Evolutionary conservation across 2,888 invertebrate species (phyloP), one percentile per base, ranked within the genome.

Genomic region (Sericinus montela): DNA sequence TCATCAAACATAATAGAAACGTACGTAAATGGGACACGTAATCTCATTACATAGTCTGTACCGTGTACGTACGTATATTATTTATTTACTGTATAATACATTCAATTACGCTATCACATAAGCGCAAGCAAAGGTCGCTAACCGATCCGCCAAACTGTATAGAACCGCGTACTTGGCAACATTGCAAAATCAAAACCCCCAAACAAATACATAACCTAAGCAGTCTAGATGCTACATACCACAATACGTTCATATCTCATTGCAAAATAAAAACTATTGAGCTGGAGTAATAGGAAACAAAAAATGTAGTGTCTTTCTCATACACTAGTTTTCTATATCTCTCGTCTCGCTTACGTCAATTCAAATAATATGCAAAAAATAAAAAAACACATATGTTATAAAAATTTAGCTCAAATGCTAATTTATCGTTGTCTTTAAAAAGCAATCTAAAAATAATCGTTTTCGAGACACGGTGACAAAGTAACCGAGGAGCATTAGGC

Each of bases 401-500:
- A 37, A 19, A 47, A 55, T 57, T 54, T 51, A 38, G 34, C 47
- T 47, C 54, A 55, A 55, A 67, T 65, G 61, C 64, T 60, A 53
- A 65, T 64, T 59, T 53, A 60, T 53, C 53, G 57, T 57, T 48
- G 58, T 65, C 70, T 56, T 59, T 65, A 67, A 63, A 69, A 80
- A 75, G 72, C 83, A 82, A 85, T 81, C 81, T 80, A 76, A 72
- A 77, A 75, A 60, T 63, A 58, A 58, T 58, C 57, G 58, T 63
- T 67, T 64, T 69, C 72, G 73, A 77, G 80, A 79, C 82, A 72
- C 50, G 50, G 68, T 68, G 60, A 56, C 62, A 60, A 60, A 58
- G 65, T 62, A 67, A 65, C n/a, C 65, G 65, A 68, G 69, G 74
- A 74, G 79, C 80, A 81, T 77, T 84, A 83, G 67, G 84, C 82